Percentiles rank a stretch among this genome's conserved stretches.
Conservation (phyloP, 2,888 invertebrate species). For the Thysanoteuthis rhombus region DNA sequence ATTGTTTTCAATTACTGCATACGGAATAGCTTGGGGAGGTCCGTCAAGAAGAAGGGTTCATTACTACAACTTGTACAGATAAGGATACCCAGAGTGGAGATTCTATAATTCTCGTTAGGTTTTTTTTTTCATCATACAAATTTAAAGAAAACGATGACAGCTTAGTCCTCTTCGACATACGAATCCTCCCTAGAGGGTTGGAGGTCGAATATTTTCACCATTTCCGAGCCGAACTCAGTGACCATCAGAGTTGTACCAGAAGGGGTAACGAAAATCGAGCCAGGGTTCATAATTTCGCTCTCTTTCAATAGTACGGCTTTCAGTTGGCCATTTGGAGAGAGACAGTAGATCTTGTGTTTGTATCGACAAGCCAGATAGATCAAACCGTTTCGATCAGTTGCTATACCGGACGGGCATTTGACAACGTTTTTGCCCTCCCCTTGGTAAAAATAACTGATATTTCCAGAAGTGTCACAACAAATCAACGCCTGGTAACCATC, state of each 20-base stretch:
- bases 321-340: neutral
- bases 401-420: neutral
- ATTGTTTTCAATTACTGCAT: no score
- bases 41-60: no score
- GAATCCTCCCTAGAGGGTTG: no score
- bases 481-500: conserved; percentile 29
- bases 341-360: neutral
- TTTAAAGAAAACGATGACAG: no score
- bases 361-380: conserved; percentile 14
- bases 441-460: conserved; percentile 15
- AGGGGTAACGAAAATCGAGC: neutral
- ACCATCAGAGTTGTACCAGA: neutral
- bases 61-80: no score
- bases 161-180: no score
- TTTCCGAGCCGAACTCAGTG: conserved; percentile 16
- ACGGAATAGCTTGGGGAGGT: no score
- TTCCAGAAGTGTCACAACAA: neutral
- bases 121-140: no score
- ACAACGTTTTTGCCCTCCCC: neutral
- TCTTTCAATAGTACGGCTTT: neutral
- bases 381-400: neutral
- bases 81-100: no score
- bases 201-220: neutral
- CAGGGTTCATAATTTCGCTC: neutral
- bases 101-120: no score